Base-by-base conservation (phyloP, 1,140 invertebrate genomes). In the honey bee (Apis mellifera) region DNA sequence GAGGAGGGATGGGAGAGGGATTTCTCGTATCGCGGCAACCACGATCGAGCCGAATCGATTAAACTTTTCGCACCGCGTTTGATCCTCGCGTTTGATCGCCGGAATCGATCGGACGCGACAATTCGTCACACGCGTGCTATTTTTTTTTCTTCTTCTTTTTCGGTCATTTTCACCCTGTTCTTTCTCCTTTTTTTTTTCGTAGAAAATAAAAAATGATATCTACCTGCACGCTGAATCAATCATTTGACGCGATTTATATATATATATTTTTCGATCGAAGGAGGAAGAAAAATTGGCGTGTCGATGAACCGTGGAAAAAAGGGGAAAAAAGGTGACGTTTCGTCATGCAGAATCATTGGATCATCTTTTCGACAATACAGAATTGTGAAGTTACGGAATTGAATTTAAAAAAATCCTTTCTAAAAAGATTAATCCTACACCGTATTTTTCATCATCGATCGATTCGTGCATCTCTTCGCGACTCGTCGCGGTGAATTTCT, bases 21-120 rank as follows among this genome's bases (percentile, higher is more conserved):
- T 42, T 42, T 42, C 32, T 42, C 32, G 32, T 42, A 7, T 5
- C 32, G 32, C 4, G 32, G 32, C 32, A 5, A 42, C 32, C 32
- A 42, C 32, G 32, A 42, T 42, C 32, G 32, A 42, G 32, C 32
- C 17, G 70, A 48, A 81, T 81, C 78, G 71, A 81, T 81, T 65
- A 74, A 81, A 26, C 70, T 69, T 64, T 55, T 55, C 70, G 78
- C 57, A n/a, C 52, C 70, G 78, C 69, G 50, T 32, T 12, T 12
- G 70, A 65, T 65, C 5, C 32, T n/a, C 60, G 23, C 52, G 55
- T 42, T 32, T 8, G 76, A 78, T 78, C 76, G 21, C 15, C 54
- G 21, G 11, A 26, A 69, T 55, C 68, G 66, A 60, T 78, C 32
- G 42, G 42, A 50, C 68, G 8, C n/a, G 77, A 60, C 54, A 23